Percentiles rank a stretch among this genome's conserved stretches.
Conservation (phyloP, 2,113 vertebrate species). For the Daphoenositta chrysoptera region DNA sequence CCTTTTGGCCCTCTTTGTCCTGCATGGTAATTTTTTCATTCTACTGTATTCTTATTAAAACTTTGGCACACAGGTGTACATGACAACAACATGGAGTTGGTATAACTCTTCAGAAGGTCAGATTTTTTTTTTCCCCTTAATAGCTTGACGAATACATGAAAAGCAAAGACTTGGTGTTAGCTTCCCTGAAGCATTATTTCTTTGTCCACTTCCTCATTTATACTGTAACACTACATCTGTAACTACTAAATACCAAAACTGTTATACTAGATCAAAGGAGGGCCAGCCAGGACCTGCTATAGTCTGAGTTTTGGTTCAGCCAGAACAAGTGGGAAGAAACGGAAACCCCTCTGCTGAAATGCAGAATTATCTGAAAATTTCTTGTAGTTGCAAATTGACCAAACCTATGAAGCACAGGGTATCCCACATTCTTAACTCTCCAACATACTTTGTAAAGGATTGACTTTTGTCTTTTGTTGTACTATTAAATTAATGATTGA, state of each 20-base stretch:
- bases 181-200: neutral
- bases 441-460: neutral
- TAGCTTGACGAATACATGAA: neutral
- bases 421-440: neutral
- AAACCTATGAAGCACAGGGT: neutral
- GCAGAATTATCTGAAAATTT: neutral
- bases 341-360: neutral
- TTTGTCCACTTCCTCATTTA: neutral
- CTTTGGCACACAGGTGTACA: neutral
- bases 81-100: neutral
- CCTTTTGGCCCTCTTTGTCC: neutral
- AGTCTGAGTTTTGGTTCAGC: neutral
- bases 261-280: neutral
- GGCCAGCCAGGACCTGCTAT: neutral
- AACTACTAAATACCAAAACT: neutral
- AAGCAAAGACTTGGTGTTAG: neutral
- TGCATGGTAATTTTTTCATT: neutral
- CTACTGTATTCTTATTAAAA: neutral
- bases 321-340: neutral
- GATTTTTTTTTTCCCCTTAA: neutral
- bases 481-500: neutral
- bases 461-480: neutral
- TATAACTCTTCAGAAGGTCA: neutral
- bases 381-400: neutral
- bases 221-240: neutral